Evolutionary conservation across 2,888 invertebrate genomes (phyloP), one percentile per base, ranked within the genome.

Genomic region (Macrophya alboannulata): DNA sequence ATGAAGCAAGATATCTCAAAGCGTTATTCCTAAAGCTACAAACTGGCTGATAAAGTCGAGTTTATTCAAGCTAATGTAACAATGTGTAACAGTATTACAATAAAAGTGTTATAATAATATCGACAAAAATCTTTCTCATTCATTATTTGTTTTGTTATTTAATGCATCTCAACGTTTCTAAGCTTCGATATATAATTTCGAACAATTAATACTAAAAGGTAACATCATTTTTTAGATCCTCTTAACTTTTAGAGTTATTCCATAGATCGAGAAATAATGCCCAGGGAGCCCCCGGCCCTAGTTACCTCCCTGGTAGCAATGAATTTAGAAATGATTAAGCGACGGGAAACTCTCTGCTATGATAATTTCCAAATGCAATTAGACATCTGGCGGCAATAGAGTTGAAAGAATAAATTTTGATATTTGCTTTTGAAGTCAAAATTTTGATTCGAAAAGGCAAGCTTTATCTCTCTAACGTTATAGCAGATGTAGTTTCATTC

Each of bases 1-100:
- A 97, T 90, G 99, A 99, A 94, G 97, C 98, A 0, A 95, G 99
- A 85, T 95, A 97, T 87, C 94, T 99, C 65, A 97, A 98, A 92
- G 96, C 97, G 89, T 95, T 98, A 91, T 95, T 98, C 87, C 94
- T 97, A 87, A 96, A 96, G 91, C 92, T 97, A 86, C 95, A 95
- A 89, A 95, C 91, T 94, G 94, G 87, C 94, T 94, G 86, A 94
- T 51, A 74, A 45, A 45, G 17, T 37, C 21, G 77, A 8, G 17
- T 6, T 12, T 71, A 15, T 71, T 5, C 2, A 12, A 72, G 12
- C 2, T 9, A 31, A 15, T 40, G 21, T 59, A 43, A 9, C 21
- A 21, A 79, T 59, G 8, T 45, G 65, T 31, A 45, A 59, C 21
- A n/a, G 82, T 82, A 0, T 59, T 68, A 25, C 2, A 65, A 43